Base-by-base conservation (phyloP, 2,113 vertebrate species). In the Callochromis pleurospilus region DNA sequence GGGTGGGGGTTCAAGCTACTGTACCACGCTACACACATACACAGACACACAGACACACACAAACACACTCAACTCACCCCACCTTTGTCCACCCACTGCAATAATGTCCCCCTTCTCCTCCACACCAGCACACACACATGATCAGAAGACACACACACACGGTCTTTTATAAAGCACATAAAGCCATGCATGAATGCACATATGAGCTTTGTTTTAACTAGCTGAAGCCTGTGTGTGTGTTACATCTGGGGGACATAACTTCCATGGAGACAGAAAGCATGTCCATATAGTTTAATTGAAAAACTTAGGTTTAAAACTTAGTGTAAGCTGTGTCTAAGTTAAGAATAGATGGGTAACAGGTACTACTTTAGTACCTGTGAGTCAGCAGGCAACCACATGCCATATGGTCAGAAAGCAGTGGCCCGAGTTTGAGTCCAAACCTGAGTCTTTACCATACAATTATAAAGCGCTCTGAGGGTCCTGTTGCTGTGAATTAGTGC, bases 111-210 rank as follows among this genome's bases (percentile, higher is more conserved):
- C 29, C 49, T 70, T 40, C 36, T 14, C 33, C 33, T 79, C 70
- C 53, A 62, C 68, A 86, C 80, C 79, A 53, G 21, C 49, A 86
- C 77, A 73, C 88, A 90, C 86, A 85, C 86, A 83, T 65, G 81
- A 85, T 88, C 55, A 19, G 70, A 36, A 80, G 53, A 73, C 68
- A 49, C 70, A 29, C 17, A 36, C 75, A 90, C 81, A 82, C 6
- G 54, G 26, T 4, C 56, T 47, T 47, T 49, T 33, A 90, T 81
- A 24, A 86, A 42, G 31, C 55, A 81, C 40, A 53, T 75, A 33
- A 84, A 84, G 51, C 81, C 81, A 91, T 45, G 81, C 91, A 53
- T 93, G 84, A 60, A 90, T 84, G 79, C 70, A 86, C 82, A 60
- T 54, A 86, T 21, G 55, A 89, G 19, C 82, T 87, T 86, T 86